These are phyloP conservation scores for Clytia hemisphaerica DNA, from an alignment of 30 jellyfish, hydroid and myxozoan genomes.

Conservation along the genomic window DNA sequence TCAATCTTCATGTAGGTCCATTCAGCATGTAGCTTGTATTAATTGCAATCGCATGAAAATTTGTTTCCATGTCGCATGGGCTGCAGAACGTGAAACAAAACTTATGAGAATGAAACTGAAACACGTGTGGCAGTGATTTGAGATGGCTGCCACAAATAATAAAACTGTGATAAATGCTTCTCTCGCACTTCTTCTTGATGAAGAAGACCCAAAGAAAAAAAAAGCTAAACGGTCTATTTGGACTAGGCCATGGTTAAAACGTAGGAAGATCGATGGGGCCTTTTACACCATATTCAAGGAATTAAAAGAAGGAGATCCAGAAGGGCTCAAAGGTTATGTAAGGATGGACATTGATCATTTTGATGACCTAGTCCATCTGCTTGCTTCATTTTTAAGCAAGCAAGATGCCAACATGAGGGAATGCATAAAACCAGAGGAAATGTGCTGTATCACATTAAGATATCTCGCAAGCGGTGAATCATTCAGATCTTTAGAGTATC, in stretches of 20 bases:
- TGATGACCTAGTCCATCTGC: conserved; percentile 42
- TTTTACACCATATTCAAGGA: conserved; percentile 31
- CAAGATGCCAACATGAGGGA: conserved; percentile 43
- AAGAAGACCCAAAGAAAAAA: conserved; percentile 34
- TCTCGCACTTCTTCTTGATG: conserved; percentile 40
- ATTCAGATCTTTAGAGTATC: conserved; percentile 19
- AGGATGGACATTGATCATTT: conserved; percentile 46
- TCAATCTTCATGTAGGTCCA: too few species aligned
- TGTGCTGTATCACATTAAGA: conserved; percentile 30
- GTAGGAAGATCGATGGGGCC: conserved; percentile 46
- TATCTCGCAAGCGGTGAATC: conserved; percentile 39
- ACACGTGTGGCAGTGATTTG: too few species aligned
- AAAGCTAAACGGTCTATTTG: conserved; percentile 39
- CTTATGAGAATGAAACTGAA: too few species aligned
- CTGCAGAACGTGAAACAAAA: too few species aligned
- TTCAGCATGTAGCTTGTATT: too few species aligned
- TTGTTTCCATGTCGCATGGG: too few species aligned
- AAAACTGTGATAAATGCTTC: conserved; percentile 28
- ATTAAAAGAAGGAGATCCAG: conserved; percentile 34
- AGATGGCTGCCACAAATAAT: too few species aligned
- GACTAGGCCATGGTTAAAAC: conserved; percentile 46
- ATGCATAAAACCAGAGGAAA: conserved; percentile 30
- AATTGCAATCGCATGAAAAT: too few species aligned
- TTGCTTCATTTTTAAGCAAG: conserved; percentile 11
- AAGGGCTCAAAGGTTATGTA: conserved; percentile 16